Evolutionary conservation across 2,888 invertebrate genomes (phyloP), one percentile per base, ranked within the genome.

Genomic region (Orthonevra nobilis): DNA sequence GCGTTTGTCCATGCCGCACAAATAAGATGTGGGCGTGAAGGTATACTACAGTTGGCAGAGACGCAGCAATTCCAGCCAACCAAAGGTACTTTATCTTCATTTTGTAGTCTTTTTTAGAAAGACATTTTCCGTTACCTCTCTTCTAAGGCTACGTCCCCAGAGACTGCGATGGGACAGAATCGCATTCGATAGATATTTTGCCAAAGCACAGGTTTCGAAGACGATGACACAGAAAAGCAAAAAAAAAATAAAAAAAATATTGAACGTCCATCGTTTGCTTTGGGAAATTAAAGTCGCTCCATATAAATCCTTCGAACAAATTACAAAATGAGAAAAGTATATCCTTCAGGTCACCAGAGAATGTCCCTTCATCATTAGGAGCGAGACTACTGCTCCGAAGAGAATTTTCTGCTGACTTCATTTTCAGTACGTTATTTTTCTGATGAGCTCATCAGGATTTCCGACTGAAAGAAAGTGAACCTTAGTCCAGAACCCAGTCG

Each of bases 81-180:
- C 77, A 72, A 72, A 64, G 46, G 72, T 40, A 54, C 77, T 77
- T 66, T 20, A 77, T 72, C 77, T 72, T 77, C 60, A 77, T 72
- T 77, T 72, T 46, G 44, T 64, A 40, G 75, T 70, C 44, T 50
- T 30, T 58, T 70, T 58, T 63, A 36, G 56, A 63, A 63, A 28
- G 50, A 70, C 50, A 73, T 56, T 56, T 58, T 56, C 36, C 30
- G 60, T 56, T 50, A 14, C 48, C n/a, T 10, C 44, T 64, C 40
- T 50, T 58, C 17, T 17, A 17, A 50, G 19, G 19, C 61, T 40
- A 40, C 30, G 12, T 48, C 38, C 48, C 28, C 23, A 26, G 7
- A 40, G 20, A 56, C 5, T n/a, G 46, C 30, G 23, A 52, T 3
- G 44, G n/a, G 14, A 46, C 20, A 9, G 46, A 56, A 66, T 56